Base-by-base conservation (phyloP, 1,140 invertebrate genomes). In the Apocrypta bakeri region DNA sequence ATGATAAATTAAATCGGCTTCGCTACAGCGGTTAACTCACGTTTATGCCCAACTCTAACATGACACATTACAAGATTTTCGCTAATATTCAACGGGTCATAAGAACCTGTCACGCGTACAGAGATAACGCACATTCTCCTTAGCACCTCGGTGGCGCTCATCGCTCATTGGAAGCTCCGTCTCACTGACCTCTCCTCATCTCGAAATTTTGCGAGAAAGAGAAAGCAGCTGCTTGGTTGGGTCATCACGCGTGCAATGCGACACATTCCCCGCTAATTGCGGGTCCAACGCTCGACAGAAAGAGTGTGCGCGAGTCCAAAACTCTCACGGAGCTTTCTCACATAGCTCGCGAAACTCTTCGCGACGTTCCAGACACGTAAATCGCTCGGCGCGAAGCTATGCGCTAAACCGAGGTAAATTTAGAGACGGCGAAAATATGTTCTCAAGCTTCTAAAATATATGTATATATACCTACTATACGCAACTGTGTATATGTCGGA, bases 321-420 rank as follows among this genome's bases (percentile, higher is more conserved):
- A n/a, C n/a, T n/a, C n/a, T n/a, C 69, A 56, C 69, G 84, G 84
- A n/a, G 73, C n/a, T 56, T 17, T 48, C 48, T 83, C 87, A 87
- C 87, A 90, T 90, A 86, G 86, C 86, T 82, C 88, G 86, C 88
- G 88, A 2, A n/a, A n/a, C n/a, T n/a, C 3, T 40, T 25, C 68
- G 21, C 68, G 17, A 29, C 68, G 89, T 66, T 88, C 88, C 89
- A 91, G 90, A 91, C 90, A 86, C 89, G 89, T 91, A 91, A 91
- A 91, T 91, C 90, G 88, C 86, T 90, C 89, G 87, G 74, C 88
- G 85, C 85, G n/a, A 56, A 56, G 48, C 48, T 56, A 56, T 56
- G 82, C 61, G 61, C 81, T 79, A 56, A 68, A 83, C 83, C 83
- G 75, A 85, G 83, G 79, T 89, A 90, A 89, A 90, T 89, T 88